These are phyloP conservation scores for Chrosomus eos DNA, from an alignment of 2,797 vertebrate species.

Conservation along the genomic window DNA sequence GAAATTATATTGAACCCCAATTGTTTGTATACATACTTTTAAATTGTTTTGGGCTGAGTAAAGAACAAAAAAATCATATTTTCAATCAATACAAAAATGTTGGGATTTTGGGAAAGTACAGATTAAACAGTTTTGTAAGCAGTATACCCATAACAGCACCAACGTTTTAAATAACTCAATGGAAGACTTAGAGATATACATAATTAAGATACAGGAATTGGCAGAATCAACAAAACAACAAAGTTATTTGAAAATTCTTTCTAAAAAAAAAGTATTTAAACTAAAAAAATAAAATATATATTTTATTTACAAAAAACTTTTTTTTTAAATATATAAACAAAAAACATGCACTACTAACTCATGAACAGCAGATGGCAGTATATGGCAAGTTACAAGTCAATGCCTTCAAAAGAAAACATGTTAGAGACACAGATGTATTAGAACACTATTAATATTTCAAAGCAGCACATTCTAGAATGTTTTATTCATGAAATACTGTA, in stretches of 20 bases:
- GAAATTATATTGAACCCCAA: too few relatives aligned
- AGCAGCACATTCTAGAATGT: neutral
- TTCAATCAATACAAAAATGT: too few relatives aligned
- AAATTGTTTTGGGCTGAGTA: neutral
- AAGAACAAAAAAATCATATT: neutral
- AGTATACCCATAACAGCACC: neutral
- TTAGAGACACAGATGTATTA: neutral
- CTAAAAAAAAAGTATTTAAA: neutral
- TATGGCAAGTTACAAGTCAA: constrained; percentile 12
- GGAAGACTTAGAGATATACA: neutral
- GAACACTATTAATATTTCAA: constrained; percentile 18
- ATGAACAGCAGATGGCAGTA: constrained; percentile 57
- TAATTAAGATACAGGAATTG: neutral
- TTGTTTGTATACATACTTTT: neutral
- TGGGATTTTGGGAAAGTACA: neutral
- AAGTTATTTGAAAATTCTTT: neutral
- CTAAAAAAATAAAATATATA: too few relatives aligned
- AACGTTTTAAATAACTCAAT: neutral
- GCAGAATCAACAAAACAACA: neutral
- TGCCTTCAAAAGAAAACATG: neutral
- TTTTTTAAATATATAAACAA: too few relatives aligned
- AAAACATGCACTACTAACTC: neutral
- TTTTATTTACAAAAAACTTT: too few relatives aligned
- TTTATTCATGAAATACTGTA: constrained; percentile 33
- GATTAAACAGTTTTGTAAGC: neutral